These are phyloP conservation scores for Remorina albescens DNA, from an alignment of 2,797 vertebrate genomes.

Conservation along the genomic window DNA sequence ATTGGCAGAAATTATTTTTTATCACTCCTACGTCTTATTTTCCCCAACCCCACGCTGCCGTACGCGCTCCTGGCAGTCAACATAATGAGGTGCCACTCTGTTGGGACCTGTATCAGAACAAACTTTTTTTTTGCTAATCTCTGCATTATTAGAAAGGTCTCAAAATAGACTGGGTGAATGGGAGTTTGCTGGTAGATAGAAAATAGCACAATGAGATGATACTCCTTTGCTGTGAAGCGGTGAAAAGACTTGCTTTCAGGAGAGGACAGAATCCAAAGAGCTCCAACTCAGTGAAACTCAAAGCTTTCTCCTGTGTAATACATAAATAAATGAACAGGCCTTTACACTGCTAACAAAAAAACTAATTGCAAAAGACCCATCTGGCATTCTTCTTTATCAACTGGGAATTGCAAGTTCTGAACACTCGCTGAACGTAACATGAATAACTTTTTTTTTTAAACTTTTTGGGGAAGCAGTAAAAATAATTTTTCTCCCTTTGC, in stretches of 20 bases:
- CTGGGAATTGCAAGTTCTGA: conserved; percentile 56
- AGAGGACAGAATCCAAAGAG: conserved; percentile 52
- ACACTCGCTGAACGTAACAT: conserved; percentile 48
- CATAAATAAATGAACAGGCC: conserved; percentile 70
- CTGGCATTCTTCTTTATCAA: conserved; percentile 61
- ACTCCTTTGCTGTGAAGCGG: conserved; percentile 46
- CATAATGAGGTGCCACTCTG: conserved; percentile 66
- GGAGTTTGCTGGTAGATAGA: conserved; percentile 48
- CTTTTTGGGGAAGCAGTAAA: conserved; percentile 48
- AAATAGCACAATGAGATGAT: conserved; percentile 48
- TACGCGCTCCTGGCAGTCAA: conserved; percentile 48
- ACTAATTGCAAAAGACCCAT: conserved; percentile 64
- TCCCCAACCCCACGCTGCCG: conserved; percentile 7
- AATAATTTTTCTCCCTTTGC: conserved; percentile 36
- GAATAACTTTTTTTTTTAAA: conserved; percentile 29
- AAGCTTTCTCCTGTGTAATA: conserved; percentile 55
- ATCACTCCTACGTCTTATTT: not conserved
- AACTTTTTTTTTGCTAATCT: no score
- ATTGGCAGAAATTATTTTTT: conserved; percentile 21
- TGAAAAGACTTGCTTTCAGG: conserved; percentile 40
- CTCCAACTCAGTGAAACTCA: conserved; percentile 51
- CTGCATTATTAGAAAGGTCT: conserved; percentile 60
- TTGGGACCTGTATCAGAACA: conserved; percentile 50
- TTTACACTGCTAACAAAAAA: conserved; percentile 65
- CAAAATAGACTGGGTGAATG: conserved; percentile 63